Percentiles rank a stretch among this genome's conserved stretches.
phyloP scores from a whole-genome alignment of 2,888 invertebrate genomes.

The Aphodius granarius region DNA sequence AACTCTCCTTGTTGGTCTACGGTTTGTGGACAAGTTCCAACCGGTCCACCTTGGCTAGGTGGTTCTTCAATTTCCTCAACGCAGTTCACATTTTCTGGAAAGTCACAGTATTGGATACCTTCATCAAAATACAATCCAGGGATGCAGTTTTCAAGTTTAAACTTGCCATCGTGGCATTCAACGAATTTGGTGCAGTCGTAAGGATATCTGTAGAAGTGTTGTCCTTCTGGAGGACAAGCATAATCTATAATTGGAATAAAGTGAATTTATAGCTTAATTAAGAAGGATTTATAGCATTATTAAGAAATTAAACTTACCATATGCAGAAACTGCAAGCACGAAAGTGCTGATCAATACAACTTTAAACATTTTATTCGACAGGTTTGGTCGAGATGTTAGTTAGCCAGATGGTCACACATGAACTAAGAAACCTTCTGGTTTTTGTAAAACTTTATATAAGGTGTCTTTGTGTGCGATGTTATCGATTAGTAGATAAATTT shows the following conservation, averaged over 20 bases:
- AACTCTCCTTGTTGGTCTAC: too few relatives aligned
- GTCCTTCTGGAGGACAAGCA: background rate
- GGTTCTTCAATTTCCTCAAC: slow-evolving; percentile 32
- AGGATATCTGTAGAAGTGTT: slow-evolving; percentile 5
- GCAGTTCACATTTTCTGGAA: slow-evolving; percentile 22
- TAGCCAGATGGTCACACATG: background rate
- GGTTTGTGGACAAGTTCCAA: background rate
- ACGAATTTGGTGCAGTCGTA: slow-evolving; percentile 12
- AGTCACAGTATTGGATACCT: slow-evolving; percentile 21
- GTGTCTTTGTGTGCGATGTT: too few relatives aligned
- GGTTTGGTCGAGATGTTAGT: background rate
- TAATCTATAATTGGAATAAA: background rate
- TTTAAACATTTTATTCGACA: background rate
- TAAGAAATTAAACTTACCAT: background rate
- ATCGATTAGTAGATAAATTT: too few relatives aligned
- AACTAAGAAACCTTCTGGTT: too few relatives aligned
- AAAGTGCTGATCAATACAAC: background rate
- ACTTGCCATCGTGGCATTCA: slow-evolving; percentile 17
- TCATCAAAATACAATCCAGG: slow-evolving; percentile 20
- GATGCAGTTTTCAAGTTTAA: slow-evolving; percentile 18
- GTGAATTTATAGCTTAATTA: background rate
- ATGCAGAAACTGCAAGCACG: background rate
- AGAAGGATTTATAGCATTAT: background rate
- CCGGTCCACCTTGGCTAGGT: slow-evolving; percentile 33
- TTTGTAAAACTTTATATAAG: too few relatives aligned